These are phyloP conservation scores for Neuroterus valhalla DNA, from an alignment of 1,140 invertebrate species.

Conservation along the genomic window DNA sequence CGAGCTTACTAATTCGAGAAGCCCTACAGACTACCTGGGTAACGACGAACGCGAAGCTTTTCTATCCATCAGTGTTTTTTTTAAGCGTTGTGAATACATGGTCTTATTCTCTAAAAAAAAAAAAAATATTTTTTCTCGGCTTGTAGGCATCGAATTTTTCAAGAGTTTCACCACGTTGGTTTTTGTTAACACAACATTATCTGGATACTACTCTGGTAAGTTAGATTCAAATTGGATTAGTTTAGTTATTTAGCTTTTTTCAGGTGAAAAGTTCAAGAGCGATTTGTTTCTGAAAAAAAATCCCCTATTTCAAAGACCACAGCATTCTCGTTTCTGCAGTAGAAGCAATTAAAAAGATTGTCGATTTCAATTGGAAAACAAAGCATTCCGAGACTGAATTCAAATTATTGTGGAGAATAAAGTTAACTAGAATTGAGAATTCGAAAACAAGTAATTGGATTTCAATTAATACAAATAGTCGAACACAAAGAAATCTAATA, in stretches of 20 bases:
- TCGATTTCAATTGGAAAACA: conserved; percentile 21
- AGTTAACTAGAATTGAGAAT: not conserved
- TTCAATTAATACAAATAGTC: no score
- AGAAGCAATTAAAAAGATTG: conserved; percentile 21
- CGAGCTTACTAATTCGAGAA: conserved; percentile 58
- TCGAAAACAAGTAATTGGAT: not conserved
- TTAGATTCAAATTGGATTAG: no score
- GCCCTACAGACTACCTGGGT: conserved; percentile 37
- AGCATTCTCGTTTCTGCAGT: not conserved
- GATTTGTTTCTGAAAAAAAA: not conserved
- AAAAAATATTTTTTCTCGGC: not conserved
- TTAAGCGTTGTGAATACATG: not conserved
- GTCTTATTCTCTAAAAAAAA: not conserved
- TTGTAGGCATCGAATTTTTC: not conserved
- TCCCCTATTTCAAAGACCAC: not conserved
- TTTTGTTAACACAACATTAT: no score
- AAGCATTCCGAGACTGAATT: not conserved
- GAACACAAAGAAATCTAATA: no score
- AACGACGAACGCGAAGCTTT: conserved; percentile 8
- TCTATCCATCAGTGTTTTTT: conserved; percentile 17
- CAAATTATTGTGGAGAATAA: not conserved
- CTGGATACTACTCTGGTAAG: no score
- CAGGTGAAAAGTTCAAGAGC: not conserved
- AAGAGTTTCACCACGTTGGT: no score
- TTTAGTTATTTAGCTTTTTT: no score